Base-by-base conservation (phyloP, 2,797 vertebrate species). In the Malacoctenus gilli region DNA sequence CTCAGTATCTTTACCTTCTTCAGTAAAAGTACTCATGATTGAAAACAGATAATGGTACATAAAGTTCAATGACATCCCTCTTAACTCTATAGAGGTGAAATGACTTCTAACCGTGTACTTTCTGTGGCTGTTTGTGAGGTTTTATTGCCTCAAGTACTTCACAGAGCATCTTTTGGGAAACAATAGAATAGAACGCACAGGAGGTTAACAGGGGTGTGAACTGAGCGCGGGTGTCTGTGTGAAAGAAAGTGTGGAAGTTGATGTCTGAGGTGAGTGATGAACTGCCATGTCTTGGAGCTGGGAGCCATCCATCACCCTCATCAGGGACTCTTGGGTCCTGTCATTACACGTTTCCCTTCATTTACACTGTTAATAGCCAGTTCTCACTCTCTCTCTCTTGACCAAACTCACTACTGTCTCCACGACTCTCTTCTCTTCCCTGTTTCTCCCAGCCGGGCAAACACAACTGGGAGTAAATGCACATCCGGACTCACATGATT, bases 251-350 rank as follows among this genome's bases (percentile, higher is more conserved):
- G 18, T 56, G 28, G 60, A 53, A 69, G 55, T 77, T 56, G 65
- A 16, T 49, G 79, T 81, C 65, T 46, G 49, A 65, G 30, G 42
- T 87, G 84, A 85, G 70, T 72, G 83, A 86, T 87, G 68, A 76
- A 75, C 71, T 80, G 84, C 75, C 75, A 64, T 57, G 54, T 79
- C 56, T 80, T 69, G 71, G 58, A 78, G 76, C 57, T 55, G 68
- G 80, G 66, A 75, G 50, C 61, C 76, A 89, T 89, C 76, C 75
- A 85, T 87, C 85, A 87, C 50, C 68, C 80, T 82, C 73, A 79
- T 84, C 80, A 85, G 76, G 72, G 75, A 77, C 83, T 81, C 72
- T 48, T 43, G 67, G 70, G 70, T 75, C 63, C 77, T 65, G 85
- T 82, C 77, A 68, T 75, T 78, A 80, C 73, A 82, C 22, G 75